Base-by-base conservation (phyloP, 2,888 invertebrate species). In the Orchesellides sinensis region DNA sequence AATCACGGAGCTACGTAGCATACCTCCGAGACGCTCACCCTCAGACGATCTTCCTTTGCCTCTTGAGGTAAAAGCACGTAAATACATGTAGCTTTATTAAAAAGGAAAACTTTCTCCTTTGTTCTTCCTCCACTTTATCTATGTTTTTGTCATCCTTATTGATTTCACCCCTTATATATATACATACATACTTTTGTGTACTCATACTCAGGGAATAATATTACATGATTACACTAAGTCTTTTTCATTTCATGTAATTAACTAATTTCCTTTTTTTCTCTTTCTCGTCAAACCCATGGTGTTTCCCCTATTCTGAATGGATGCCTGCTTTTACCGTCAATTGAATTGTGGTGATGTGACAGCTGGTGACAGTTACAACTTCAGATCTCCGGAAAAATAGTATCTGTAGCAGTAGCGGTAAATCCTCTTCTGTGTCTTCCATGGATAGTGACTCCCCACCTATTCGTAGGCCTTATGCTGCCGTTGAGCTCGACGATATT, bases 351-450 rank as follows among this genome's bases (percentile, higher is more conserved):
- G 47, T 73, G 59, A 69, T 54, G 73, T 81, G 81, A 74, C 81
- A 83, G 83, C 27, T 83, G 35, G 83, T 83, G 79, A 83, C 83
- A 68, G 83, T 79, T 59, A 83, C 79, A 68, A 78, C 68, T 40
- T 68, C 81, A 14, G 81, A 81, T 81, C 74, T 69, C 19, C 65
- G 81, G 49, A 74, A 81, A 74, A 74, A 19, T 81, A 74, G 81
- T 52, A 54, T 25, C 19, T n/a, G 49, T 47, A 47, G 19, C 25
- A 49, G 52, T 21, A 35, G 47, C 23, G 68, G 68, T 66, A 81
- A 68, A 54, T 45, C 80, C 29, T 73, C 73, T 1, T 73, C 81
- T 12, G 40, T 45, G 17, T 81, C 81, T 32, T 81, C 74, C 14
- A 52, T 61, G 32, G 74, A 68, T 5, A 81, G 81, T 47, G 74